Evolutionary conservation across 2,888 invertebrate genomes (phyloP).

Genomic region (Andrena marginata): DNA sequence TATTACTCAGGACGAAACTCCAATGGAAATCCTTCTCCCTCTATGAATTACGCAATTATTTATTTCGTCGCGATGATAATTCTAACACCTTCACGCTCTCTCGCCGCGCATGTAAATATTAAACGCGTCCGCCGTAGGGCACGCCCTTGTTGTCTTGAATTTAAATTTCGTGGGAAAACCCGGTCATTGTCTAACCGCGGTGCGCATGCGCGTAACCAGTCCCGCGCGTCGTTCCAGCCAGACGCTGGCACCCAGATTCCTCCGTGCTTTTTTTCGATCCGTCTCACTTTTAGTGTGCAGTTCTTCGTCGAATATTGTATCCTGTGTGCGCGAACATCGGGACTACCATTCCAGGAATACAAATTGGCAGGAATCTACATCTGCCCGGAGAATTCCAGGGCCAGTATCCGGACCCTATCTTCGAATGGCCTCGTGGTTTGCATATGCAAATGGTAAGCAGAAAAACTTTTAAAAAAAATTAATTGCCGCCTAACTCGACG

Average conservation of each 20-base stretch:
- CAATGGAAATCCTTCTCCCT: neutral
- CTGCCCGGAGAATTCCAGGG: too few species aligned
- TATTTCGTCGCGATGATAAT: neutral
- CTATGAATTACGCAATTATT: neutral
- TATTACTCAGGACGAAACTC: neutral
- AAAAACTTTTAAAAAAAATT: neutral
- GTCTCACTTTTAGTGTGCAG: neutral
- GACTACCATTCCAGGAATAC: neutral
- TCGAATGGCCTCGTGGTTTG: neutral
- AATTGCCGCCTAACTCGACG: neutral
- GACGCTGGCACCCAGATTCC: constrained; percentile 29
- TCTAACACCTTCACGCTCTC: neutral
- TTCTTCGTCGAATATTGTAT: constrained; percentile 3
- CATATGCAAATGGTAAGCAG: neutral
- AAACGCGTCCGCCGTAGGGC: constrained; percentile 40
- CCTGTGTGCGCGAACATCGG: neutral
- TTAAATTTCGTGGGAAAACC: constrained; percentile 40
- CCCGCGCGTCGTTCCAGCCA: neutral
- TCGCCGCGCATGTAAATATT: neutral
- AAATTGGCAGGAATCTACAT: neutral
- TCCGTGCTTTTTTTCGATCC: neutral
- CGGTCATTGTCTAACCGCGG: constrained; percentile 35
- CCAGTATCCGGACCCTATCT: too few species aligned
- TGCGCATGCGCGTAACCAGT: neutral
- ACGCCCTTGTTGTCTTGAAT: constrained; percentile 49